Conservation (phyloP, 2,113 vertebrate species). For the Coracopsis vasa region DNA sequence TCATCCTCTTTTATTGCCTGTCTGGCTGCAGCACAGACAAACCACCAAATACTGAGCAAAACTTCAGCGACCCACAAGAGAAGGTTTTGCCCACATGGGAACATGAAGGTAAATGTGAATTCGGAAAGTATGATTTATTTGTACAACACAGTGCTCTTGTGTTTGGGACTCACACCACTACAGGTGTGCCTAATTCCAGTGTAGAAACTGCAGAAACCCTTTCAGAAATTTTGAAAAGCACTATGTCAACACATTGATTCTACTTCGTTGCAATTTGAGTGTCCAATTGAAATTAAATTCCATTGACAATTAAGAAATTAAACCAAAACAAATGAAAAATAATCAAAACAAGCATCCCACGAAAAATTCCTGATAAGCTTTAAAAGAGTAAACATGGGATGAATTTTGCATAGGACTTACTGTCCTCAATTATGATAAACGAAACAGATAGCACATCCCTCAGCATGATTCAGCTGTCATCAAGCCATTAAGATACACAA, state of each 20-base stretch:
- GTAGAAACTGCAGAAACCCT: not conserved
- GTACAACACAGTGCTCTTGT: rapidly evolving
- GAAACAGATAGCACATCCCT: not conserved
- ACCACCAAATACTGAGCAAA: not conserved
- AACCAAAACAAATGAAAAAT: not conserved
- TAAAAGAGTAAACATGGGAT: not conserved
- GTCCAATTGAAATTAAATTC: not conserved
- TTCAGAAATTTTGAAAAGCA: not conserved
- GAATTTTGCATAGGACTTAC: not conserved
- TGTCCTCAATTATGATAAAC: not conserved
- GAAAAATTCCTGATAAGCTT: not conserved
- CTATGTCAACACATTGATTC: not conserved
- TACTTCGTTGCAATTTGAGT: not conserved
- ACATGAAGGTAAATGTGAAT: not conserved
- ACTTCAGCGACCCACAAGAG: not conserved
- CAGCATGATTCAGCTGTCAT: not conserved
- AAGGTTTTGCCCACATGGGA: not conserved
- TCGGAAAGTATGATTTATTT: not conserved
- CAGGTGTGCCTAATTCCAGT: not conserved
- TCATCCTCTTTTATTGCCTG: not conserved
- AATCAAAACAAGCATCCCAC: not conserved
- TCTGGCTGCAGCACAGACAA: not conserved
- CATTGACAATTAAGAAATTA: not conserved
- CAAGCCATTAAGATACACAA: not conserved
- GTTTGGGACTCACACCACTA: not conserved